Percentiles rank a stretch among this genome's conserved stretches.
phyloP scores from a whole-genome alignment of 2,888 invertebrate species.

The Bellardia bayeri region DNA sequence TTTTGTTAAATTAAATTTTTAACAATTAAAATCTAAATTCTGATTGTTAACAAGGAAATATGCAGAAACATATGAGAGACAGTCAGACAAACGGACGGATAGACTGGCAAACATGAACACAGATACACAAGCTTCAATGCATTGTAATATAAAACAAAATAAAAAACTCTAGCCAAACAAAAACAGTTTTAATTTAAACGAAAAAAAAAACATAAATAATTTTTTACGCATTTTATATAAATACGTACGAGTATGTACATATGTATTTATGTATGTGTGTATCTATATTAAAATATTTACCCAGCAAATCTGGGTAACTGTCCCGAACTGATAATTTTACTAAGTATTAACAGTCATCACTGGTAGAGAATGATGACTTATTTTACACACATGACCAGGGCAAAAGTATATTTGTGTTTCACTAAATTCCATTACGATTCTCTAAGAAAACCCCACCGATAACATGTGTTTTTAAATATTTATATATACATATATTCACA shows the following conservation, averaged over 20 bases:
- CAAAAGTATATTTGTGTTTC: too few species aligned
- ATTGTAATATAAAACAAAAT: slow-evolving; percentile 17
- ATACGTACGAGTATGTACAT: not conserved
- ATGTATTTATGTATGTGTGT: not conserved
- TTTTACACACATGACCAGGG: too few species aligned
- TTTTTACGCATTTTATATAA: slow-evolving; percentile 24
- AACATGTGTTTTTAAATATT: too few species aligned
- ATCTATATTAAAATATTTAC: too few species aligned
- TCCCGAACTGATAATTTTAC: too few species aligned
- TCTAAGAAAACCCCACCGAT: too few species aligned
- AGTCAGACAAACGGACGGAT: not conserved
- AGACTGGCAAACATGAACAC: slow-evolving; percentile 6
- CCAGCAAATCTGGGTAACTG: not conserved
- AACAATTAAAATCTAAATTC: slow-evolving; percentile 67
- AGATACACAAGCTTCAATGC: slow-evolving; percentile 4
- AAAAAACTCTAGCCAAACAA: not conserved
- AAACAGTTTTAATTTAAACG: slow-evolving; percentile 24
- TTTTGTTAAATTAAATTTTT: slow-evolving; percentile 55
- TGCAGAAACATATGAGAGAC: slow-evolving; percentile 31
- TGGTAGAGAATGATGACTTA: too few species aligned
- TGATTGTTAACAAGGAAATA: slow-evolving; percentile 57
- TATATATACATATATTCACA: too few species aligned
- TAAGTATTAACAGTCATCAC: too few species aligned
- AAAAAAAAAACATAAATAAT: slow-evolving; percentile 2
- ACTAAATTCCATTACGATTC: too few species aligned